Evolutionary conservation across 1,140 invertebrate genomes (phyloP), one percentile per base, ranked within the genome.

Genomic region (Drosophila serrata): DNA sequence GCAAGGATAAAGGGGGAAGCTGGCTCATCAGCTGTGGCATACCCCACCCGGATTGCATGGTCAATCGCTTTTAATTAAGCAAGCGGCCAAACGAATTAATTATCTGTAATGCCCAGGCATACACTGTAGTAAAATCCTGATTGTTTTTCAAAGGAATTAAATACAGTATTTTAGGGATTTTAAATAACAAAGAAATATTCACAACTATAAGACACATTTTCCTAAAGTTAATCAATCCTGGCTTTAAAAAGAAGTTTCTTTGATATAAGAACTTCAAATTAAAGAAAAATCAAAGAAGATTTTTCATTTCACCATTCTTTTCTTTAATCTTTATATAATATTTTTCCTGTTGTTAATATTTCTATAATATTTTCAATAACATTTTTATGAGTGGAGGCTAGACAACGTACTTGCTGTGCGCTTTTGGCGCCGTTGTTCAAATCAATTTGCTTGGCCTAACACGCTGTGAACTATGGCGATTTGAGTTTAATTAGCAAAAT

Each of bases 401-500:
- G 1, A 48, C 8, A 27, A 9, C 6, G 15, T n/a, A 6, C 13
- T 15, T 53, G 8, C 31, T 53, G 49, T 22, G 19, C 19, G 13
- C 49, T 13, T 12, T 51, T 43, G 39, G 33, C 75, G 40, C n/a
- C 59, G 48, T 58, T 73, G 79, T 45, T 63, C 56, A 68, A 85
- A 85, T 85, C 77, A 84, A 84, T 84, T 84, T 77, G 73, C 57
- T 61, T 68, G 53, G 73, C 46, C 72, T 62, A 80, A 76, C 61
- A 80, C 70, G 53, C 65, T 68, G 73, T 73, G 60, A 75, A 72
- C 80, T 56, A 61, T 58, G 60, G 75, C 75, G 69, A 86, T 86
- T 86, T 87, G 75, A 60, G 75, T 79, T 82, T 86, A 87, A 86
- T 87, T 87, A 87, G 82, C 78, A 45, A 75, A 75, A 48, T 62